Evolutionary conservation across 2,797 vertebrate species (phyloP), one percentile per base, ranked within the genome.

Genomic region (Enteromius thamalakanensis): DNA sequence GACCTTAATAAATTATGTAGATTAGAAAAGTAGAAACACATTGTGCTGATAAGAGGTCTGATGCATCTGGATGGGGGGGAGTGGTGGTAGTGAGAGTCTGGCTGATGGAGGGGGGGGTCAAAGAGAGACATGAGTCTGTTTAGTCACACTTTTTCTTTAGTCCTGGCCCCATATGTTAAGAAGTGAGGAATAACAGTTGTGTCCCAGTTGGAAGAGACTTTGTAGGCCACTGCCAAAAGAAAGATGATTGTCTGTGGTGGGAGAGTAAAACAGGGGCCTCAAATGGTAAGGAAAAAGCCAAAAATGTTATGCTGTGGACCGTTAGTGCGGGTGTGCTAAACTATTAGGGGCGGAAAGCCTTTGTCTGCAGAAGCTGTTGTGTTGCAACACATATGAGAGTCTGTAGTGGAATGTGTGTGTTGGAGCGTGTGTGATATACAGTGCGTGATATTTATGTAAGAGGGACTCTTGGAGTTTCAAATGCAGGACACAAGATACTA

Each of bases 1-100:
- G 90, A 90, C 91, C 88, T 89, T 92, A 93, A 93, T 94, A 94
- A 94, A 94, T 94, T 91, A 93, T 94, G 91, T 91, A 92, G 93
- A 95, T 94, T 93, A 93, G 91, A 92, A 93, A 94, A 93, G 92
- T 92, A 93, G 91, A 94, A 94, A 92, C 93, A 95, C 91, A 93
- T 94, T 94, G 91, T 88, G 47, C 88, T 91, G 92, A 94, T 94
- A 94, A 94, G 91, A 91, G 88, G 88, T 77, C 47, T 71, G 37
- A 68, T 86, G 69, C 76, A 79, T 83, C 70, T 86, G 80, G 69
- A 79, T 34, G 40, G 45, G 80, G 40, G 79, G 53, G 74, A 68
- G 84, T 74, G 72, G 60, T 83, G 70, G 58, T 65, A 70, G 70
- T 68, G 49, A 53, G 60, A 53, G 77, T 7, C n/a, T 84, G 69